Evolutionary conservation across 2,797 vertebrate genomes (phyloP).

Genomic region (Momotus momota): DNA sequence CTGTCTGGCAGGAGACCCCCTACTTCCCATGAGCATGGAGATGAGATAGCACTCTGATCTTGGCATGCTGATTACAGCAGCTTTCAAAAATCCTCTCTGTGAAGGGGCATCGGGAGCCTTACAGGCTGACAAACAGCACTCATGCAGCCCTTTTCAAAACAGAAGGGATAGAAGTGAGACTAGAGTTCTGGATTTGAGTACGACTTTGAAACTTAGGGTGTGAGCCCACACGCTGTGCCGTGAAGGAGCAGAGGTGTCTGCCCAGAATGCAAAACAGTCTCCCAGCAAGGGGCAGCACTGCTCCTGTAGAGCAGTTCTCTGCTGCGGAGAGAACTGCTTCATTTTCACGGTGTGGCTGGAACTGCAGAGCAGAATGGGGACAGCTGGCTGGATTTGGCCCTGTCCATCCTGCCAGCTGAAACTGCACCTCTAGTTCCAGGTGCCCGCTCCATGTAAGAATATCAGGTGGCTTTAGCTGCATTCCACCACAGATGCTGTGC

Average conservation of each 20-base stretch:
- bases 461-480: not conserved
- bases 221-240: not conserved
- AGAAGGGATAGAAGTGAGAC: not conserved
- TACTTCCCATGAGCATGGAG: not conserved
- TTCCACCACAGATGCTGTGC: not conserved
- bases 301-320: conserved; percentile 33
- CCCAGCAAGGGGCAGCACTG: conserved; percentile 66
- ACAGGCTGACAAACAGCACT: not conserved
- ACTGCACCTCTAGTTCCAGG: not conserved
- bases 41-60: not conserved
- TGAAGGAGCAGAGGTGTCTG: not conserved
- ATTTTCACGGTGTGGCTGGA: not conserved
- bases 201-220: not conserved
- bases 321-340: not conserved
- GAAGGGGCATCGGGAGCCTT: not conserved
- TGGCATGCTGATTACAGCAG: not conserved
- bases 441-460: not conserved
- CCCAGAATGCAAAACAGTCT: conserved; percentile 34
- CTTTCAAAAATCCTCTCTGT: not conserved
- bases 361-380: not conserved
- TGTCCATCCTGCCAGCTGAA: not conserved
- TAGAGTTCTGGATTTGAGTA: not conserved
- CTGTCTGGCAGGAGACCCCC: not conserved
- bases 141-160: not conserved
- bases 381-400: not conserved